These are phyloP conservation scores for Drosophila tropicalis DNA, from an alignment of 1,140 invertebrate genomes.

Conservation along the genomic window DNA sequence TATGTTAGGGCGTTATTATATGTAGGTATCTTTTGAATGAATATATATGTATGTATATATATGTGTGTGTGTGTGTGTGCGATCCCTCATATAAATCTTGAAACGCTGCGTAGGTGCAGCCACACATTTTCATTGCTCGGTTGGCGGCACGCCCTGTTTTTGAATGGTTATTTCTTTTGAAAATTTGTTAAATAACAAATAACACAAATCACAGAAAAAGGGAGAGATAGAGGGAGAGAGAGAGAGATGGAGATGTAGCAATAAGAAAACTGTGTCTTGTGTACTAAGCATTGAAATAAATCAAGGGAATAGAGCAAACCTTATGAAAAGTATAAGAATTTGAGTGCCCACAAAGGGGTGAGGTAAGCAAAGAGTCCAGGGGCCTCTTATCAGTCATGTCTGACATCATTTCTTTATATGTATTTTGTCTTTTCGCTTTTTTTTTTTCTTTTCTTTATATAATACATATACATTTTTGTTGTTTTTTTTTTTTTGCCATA, in stretches of 20 bases:
- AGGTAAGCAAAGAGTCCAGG: neutral
- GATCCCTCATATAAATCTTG: constrained; percentile 66
- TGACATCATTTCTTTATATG: constrained; percentile 14
- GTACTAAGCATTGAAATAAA: constrained; percentile 59
- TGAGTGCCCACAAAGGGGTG: neutral
- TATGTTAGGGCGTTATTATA: constrained; percentile 51
- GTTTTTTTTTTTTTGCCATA: constrained; percentile 34
- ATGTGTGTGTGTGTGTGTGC: constrained; percentile 6
- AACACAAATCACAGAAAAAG: constrained; percentile 5
- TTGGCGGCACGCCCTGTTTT: constrained; percentile 46
- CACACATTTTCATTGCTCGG: constrained; percentile 35
- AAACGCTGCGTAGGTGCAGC: constrained; percentile 48
- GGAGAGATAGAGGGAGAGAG: neutral
- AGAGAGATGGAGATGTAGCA: neutral
- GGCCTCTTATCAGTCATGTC: constrained; percentile 11
- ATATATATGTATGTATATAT: neutral
- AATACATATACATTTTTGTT: no score
- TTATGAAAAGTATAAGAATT: constrained; percentile 5
- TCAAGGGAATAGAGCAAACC: constrained; percentile 23
- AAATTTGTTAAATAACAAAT: constrained; percentile 20
- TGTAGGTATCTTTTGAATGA: constrained; percentile 12
- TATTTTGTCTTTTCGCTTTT: neutral
- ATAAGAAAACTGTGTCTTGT: constrained; percentile 33
- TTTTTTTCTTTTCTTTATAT: neutral
- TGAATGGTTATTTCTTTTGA: constrained; percentile 11